Evolutionary conservation across 2,113 vertebrate species (phyloP).

Genomic region (Haemorhous mexicanus): DNA sequence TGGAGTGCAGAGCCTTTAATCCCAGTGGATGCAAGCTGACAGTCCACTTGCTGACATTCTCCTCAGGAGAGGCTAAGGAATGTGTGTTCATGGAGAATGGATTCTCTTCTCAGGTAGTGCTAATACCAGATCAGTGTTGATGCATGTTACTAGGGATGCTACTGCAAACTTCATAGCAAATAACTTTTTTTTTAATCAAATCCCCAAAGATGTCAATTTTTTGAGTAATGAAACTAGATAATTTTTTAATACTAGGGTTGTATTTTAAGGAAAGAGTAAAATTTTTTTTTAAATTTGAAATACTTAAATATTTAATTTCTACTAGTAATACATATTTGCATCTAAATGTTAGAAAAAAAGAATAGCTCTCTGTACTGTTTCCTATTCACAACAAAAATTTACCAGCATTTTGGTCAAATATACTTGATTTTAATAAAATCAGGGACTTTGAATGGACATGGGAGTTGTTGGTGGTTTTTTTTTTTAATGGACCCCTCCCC

Average conservation of each 20-base stretch:
- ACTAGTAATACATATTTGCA: neutral
- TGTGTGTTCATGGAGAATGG: neutral
- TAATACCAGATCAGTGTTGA: neutral
- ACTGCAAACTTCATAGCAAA: neutral
- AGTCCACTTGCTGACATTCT: neutral
- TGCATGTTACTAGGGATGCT: neutral
- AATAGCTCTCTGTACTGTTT: neutral
- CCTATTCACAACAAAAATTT: neutral
- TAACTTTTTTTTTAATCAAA: neutral
- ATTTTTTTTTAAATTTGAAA: neutral
- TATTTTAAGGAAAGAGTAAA: neutral
- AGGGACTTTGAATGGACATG: neutral
- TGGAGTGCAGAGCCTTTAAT: neutral
- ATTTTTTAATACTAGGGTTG: neutral
- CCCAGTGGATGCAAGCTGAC: rapidly evolving
- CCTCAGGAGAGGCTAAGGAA: neutral
- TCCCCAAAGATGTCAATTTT: neutral
- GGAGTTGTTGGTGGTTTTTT: neutral
- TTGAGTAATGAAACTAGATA: neutral
- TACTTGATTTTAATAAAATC: neutral
- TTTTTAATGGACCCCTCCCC: too few species aligned
- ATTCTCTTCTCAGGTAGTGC: neutral
- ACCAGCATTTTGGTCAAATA: neutral
- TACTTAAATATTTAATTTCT: neutral
- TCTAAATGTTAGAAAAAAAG: neutral